Base-by-base conservation (phyloP, 2,113 vertebrate genomes). In the Chaenogobius annularis region DNA sequence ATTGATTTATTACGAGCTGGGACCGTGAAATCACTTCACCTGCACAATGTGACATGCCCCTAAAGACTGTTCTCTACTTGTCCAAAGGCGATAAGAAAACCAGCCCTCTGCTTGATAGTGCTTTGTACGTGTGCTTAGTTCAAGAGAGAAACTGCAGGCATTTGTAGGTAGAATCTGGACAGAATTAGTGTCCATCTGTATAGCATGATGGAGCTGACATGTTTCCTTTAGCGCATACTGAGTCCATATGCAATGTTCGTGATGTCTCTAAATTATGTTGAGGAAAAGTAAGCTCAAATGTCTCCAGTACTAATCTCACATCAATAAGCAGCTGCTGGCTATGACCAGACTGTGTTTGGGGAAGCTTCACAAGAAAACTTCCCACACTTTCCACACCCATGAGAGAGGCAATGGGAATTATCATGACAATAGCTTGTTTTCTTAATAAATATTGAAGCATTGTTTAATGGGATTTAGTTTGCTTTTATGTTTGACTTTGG, bases 241-340 rank as follows among this genome's bases (percentile, higher is more conserved):
- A 12, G 72, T 81, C 81, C 72, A 85, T 68, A 81, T 80, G 77
- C 75, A 80, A 83, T 72, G 79, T 83, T 75, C 31, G 56, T 82
- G 81, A 84, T 85, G 78, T 72, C 59, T 83, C 72, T 10, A 70
- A 82, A 82, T 83, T 71, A 82, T 23, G 61, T 12, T 0, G 67
- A 83, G 80, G 73, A 79, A 83, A 86, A 83, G 78, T 2, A 26
- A 61, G 69, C 79, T 89, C 77, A 15, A 2, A 50, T 85, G 75
- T 83, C 85, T 68, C 15, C 68, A 0, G 44, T 47, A 9, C 68
- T 75, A 83, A 80, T 80, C 85, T 82, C 85, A 77, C 67, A 68
- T 75, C 71, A 85, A 89, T 77, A 89, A 88, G 83, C 79, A 86
- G 86, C 76, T 63, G 75, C 76, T 47, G 40, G 77, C 26, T 3